Evolutionary conservation across 2,797 vertebrate genomes (phyloP), one percentile per base, ranked within the genome.

Genomic region (Notoglanidium macrostoma): DNA sequence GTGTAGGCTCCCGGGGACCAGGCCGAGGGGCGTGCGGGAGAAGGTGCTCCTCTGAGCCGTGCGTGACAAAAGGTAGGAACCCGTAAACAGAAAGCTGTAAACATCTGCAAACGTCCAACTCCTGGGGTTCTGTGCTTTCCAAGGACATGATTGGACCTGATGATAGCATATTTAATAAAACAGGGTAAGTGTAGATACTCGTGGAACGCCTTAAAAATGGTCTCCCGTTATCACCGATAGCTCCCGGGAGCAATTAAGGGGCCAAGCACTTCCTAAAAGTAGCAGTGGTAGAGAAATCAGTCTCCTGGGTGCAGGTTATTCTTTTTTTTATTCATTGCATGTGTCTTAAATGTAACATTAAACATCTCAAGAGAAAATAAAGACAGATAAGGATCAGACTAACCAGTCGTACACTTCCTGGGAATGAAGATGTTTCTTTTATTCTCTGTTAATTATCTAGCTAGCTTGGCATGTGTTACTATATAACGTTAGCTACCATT

Each of bases 51-150:
- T 83, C 57, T 87, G 80, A 81, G 83, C 74, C 46, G 59, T 32
- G 32, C 46, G 59, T 32, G 32, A 44, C 29, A 77, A 32, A 86
- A 90, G 90, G 88, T 90, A 89, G 87, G 90, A 85, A 55, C 46
- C 73, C n/a, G 0, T 23, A 19, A 70, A 35, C 32, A 4, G 40
- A 12, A 73, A 44, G 1, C 73, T 76, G 14, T 44, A 40, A 70
- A 19, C 32, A 6, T 72, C 40, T 1, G 35, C 26, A 74, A 73
- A 46, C 44, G 2, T 49, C 46, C 35, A 32, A 77, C 70, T 86
- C 76, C 81, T 87, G 40, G n/a, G 86, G 54, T 35, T 86, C 29
- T 84, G 81, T 89, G 84, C 85, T 78, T 77, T 40, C 26, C 80
- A 40, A 46, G 73, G 3, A 54, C 8, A 2, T 80, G 61, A 57